These are phyloP conservation scores for Augochlora pura DNA, from an alignment of 1,140 invertebrate genomes.

Conservation along the genomic window DNA sequence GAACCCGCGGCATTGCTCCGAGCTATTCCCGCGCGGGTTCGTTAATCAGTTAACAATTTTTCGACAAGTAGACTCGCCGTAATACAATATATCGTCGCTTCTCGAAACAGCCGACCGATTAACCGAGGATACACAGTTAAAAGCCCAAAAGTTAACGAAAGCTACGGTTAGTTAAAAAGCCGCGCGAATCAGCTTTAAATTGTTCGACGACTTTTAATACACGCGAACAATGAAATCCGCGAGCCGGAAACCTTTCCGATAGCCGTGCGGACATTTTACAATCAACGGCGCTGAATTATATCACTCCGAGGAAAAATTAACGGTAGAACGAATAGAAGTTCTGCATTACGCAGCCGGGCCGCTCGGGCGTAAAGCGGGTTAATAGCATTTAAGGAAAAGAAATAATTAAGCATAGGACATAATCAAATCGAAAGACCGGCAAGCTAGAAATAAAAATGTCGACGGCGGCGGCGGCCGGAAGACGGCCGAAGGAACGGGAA, in stretches of 20 bases:
- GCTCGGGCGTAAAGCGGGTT: constrained; percentile 57
- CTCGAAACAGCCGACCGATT: no score
- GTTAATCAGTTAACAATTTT: no score
- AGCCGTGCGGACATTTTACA: constrained; percentile 14
- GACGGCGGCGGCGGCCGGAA: background rate
- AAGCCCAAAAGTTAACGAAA: no score
- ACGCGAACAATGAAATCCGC: no score
- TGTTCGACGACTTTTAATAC: no score
- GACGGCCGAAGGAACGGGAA: background rate
- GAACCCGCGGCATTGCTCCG: no score
- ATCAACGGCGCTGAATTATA: constrained; percentile 52
- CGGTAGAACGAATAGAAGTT: constrained; percentile 58
- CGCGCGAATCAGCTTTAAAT: no score
- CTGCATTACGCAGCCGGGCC: constrained; percentile 51
- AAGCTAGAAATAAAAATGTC: constrained; percentile 19
- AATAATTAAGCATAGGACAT: constrained; percentile 69
- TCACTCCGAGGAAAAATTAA: constrained; percentile 51
- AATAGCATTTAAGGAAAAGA: constrained; percentile 67
- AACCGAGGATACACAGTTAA: no score
- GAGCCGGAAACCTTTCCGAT: background rate
- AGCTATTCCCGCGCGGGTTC: no score
- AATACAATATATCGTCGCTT: no score
- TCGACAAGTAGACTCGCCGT: no score
- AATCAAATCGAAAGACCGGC: constrained; percentile 62
- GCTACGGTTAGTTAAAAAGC: no score